A percentile compares a stretch with the other conserved stretches of the same genome.
phyloP scores from a whole-genome alignment of 2,888 invertebrate species.

The Patella caerulea region DNA sequence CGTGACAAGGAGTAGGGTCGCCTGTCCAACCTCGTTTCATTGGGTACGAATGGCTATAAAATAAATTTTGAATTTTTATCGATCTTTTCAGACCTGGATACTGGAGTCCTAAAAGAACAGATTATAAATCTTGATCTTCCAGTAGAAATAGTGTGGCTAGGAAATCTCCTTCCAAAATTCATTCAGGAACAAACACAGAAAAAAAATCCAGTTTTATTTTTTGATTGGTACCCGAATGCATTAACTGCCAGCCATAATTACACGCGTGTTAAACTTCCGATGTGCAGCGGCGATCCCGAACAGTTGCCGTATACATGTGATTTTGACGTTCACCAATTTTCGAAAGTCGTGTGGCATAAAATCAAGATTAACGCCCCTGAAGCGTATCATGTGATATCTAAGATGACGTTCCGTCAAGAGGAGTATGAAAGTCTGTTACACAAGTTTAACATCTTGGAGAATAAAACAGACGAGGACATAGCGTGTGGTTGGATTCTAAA shows the following conservation, averaged over 20 bases:
- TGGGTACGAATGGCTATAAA: background rate
- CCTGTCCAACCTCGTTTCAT: background rate
- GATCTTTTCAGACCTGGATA: constrained; percentile 55
- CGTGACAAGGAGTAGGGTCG: no score
- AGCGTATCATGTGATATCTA: constrained; percentile 66
- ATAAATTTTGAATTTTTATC: background rate
- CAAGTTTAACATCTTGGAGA: constrained; percentile 29
- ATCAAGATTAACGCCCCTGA: constrained; percentile 75
- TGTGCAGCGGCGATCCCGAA: constrained; percentile 72
- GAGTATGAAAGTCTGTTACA: constrained; percentile 75
- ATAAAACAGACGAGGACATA: constrained; percentile 64
- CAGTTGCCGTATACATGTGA: constrained; percentile 74
- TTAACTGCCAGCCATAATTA: constrained; percentile 74
- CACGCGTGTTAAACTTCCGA: constrained; percentile 77
- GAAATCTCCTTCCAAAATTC: constrained; percentile 74
- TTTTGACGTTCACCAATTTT: constrained; percentile 80
- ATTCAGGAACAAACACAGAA: constrained; percentile 63
- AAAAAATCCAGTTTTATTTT: constrained; percentile 75
- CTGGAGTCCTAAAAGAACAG: constrained; percentile 71
- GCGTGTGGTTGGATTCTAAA: constrained; percentile 81
- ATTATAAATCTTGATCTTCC: constrained; percentile 77
- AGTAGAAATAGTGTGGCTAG: constrained; percentile 82
- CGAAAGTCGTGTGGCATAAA: constrained; percentile 79
- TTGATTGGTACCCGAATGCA: constrained; percentile 79
- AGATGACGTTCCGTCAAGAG: constrained; percentile 73